Conservation (phyloP, 2,888 invertebrate species). For the Campaea margaritaria region DNA sequence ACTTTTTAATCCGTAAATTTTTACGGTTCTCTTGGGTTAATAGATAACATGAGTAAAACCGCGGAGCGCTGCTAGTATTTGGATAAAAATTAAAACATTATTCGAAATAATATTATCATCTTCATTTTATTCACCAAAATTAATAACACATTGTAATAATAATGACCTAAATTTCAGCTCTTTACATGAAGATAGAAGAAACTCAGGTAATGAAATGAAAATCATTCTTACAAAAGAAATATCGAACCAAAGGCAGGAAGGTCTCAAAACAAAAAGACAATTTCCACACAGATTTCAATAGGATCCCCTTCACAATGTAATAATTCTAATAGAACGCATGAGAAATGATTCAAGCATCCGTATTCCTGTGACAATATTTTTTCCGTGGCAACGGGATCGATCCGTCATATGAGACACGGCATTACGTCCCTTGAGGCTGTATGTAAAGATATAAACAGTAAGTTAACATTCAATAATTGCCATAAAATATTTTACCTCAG, state of each 20-base stretch:
- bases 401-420: slow-evolving; percentile 71
- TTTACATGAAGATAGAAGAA: too few species aligned
- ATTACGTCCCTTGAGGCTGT: slow-evolving; percentile 57
- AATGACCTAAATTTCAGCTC: too few species aligned
- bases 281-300: slow-evolving; percentile 40
- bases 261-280: slow-evolving; percentile 35
- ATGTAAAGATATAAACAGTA: slow-evolving; percentile 13
- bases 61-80: too few species aligned
- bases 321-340: slow-evolving; percentile 46
- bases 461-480: not conserved
- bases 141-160: too few species aligned
- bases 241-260: slow-evolving; percentile 21
- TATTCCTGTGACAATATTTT: slow-evolving; percentile 55
- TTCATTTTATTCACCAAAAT: too few species aligned
- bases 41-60: too few species aligned
- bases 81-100: too few species aligned
- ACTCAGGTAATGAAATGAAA: slow-evolving; percentile 1
- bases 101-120: too few species aligned
- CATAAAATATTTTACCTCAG: too few species aligned
- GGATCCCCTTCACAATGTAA: slow-evolving; percentile 41
- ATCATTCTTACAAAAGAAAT: slow-evolving; percentile 5
- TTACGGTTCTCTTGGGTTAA: too few species aligned
- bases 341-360: slow-evolving; percentile 43
- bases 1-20: too few species aligned
- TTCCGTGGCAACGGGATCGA: slow-evolving; percentile 60